phyloP scores from a whole-genome alignment of 2,888 invertebrate genomes.

The Malthinus flaveolus region DNA sequence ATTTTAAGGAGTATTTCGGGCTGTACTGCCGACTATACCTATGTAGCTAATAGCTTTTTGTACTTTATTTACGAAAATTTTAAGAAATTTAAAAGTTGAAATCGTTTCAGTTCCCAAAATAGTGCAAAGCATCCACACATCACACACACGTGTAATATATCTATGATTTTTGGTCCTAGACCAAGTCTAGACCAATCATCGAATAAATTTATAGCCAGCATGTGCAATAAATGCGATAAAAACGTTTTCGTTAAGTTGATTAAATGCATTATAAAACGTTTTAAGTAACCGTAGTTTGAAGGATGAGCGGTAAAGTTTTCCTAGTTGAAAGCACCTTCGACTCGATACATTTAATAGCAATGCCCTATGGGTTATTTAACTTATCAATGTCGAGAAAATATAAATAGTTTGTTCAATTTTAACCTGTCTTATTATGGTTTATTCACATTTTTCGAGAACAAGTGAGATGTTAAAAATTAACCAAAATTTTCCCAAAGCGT shows the following conservation, averaged over 20 bases:
- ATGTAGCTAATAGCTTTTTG: too few relatives aligned
- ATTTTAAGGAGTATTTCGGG: too few relatives aligned
- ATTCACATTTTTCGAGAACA: not conserved
- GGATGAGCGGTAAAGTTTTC: not conserved
- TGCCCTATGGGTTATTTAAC: not conserved
- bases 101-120: too few relatives aligned
- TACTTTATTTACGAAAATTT: too few relatives aligned
- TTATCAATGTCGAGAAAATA: slow-evolving; percentile 3
- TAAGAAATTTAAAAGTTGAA: too few relatives aligned
- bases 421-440: slow-evolving; percentile 2
- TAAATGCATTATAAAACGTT: slow-evolving; percentile 6
- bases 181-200: not conserved
- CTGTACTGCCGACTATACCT: too few relatives aligned
- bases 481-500: not conserved
- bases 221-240: slow-evolving; percentile 7
- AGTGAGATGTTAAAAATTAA: not conserved
- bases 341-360: not conserved
- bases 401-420: not conserved
- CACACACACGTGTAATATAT: too few relatives aligned
- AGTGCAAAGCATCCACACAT: too few relatives aligned
- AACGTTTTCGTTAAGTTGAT: slow-evolving; percentile 8
- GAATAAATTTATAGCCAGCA: slow-evolving; percentile 11
- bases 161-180: too few relatives aligned
- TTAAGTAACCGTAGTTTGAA: slow-evolving; percentile 6
- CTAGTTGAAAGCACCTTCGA: slow-evolving; percentile 8